These are phyloP conservation scores for Dryas iulia DNA, from an alignment of 1,140 invertebrate genomes.

Conservation along the genomic window DNA sequence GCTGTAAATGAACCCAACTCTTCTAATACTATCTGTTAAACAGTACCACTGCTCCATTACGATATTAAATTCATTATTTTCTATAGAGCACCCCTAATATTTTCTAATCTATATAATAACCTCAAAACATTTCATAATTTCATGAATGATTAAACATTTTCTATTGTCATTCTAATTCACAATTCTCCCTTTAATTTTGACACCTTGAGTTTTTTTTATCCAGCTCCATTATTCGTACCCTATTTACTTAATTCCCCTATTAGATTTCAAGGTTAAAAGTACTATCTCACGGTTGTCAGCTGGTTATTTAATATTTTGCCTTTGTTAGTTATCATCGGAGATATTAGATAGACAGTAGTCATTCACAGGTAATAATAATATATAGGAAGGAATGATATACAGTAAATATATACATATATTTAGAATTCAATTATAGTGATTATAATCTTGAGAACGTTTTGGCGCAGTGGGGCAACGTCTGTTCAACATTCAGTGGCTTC, in stretches of 20 bases:
- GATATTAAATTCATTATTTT: no score
- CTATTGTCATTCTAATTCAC: constrained; percentile 26
- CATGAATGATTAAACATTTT: constrained; percentile 26
- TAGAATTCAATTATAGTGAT: no score
- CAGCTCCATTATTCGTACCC: constrained; percentile 36
- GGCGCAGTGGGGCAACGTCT: no score
- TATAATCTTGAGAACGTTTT: no score
- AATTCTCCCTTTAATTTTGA: constrained; percentile 29
- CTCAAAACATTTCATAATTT: constrained; percentile 9
- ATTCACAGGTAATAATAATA: no score
- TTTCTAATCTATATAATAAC: constrained; percentile 19
- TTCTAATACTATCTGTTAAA: no score
- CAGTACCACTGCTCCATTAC: no score
- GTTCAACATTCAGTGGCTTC: no score
- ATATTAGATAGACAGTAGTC: no score
- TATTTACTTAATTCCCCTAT: constrained; percentile 50
- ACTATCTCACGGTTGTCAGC: constrained; percentile 46
- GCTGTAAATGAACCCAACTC: no score
- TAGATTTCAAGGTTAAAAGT: constrained; percentile 47
- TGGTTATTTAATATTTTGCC: constrained; percentile 18
- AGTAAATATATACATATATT: no score
- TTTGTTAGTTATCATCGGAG: not conserved
- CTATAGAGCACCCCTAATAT: not conserved
- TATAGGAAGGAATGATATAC: no score
- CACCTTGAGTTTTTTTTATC: constrained; percentile 30